phyloP scores from a whole-genome alignment of 2,113 vertebrate genomes.

The Furnarius figulus region DNA sequence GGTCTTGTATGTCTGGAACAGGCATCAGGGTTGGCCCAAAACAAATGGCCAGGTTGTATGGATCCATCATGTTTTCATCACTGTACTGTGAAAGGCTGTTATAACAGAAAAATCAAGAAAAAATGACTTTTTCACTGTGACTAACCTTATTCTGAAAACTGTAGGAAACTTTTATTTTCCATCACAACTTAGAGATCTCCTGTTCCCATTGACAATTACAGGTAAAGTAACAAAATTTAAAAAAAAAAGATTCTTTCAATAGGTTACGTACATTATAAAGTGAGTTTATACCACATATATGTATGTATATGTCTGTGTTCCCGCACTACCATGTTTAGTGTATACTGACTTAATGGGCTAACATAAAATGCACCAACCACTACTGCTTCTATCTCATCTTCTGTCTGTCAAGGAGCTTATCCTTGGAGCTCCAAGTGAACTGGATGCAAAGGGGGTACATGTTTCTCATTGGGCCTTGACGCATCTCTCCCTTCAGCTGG shows the following conservation, averaged over 20 bases:
- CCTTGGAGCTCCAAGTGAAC: neutral
- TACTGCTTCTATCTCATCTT: neutral
- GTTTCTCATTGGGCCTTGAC: neutral
- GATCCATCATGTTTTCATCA: slow-evolving; percentile 99
- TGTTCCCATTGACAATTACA: neutral
- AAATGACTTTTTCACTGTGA: neutral
- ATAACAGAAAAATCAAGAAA: slow-evolving; percentile 12
- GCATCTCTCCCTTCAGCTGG: neutral
- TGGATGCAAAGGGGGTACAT: neutral
- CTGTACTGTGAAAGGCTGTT: slow-evolving; percentile 95
- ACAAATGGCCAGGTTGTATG: slow-evolving; percentile 97
- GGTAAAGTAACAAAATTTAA: neutral
- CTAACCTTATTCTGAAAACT: neutral
- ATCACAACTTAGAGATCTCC: neutral
- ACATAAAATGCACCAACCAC: neutral
- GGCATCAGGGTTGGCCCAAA: slow-evolving; percentile 98
- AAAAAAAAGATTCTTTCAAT: neutral
- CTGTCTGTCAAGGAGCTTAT: too few species aligned
- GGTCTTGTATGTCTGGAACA: slow-evolving; percentile 94
- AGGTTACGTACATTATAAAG: neutral
- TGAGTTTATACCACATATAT: neutral
- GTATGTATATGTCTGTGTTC: neutral
- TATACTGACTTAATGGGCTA: neutral
- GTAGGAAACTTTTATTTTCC: neutral
- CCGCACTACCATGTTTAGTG: neutral